These are phyloP conservation scores for Cotesia vestalis DNA, from an alignment of 1,140 invertebrate genomes.

Conservation along the genomic window DNA sequence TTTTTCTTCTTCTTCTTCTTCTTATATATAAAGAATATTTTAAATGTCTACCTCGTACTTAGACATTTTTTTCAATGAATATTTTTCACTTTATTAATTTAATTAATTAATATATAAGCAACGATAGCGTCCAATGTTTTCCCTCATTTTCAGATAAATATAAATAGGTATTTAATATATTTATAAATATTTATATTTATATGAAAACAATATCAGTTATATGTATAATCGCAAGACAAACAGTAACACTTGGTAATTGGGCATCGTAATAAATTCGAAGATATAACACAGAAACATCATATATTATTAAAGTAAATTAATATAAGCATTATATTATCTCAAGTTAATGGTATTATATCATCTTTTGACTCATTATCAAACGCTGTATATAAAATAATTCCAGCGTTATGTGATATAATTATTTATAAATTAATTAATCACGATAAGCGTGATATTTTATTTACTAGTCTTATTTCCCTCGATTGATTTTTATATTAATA, in stretches of 20 bases:
- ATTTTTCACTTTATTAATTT: slow-evolving; percentile 8
- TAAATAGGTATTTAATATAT: neutral
- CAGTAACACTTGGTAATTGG: slow-evolving; percentile 30
- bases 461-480: slow-evolving; percentile 32
- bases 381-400: slow-evolving; percentile 9
- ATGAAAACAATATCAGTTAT: slow-evolving; percentile 26
- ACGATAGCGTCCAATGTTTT: slow-evolving; percentile 13
- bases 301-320: slow-evolving; percentile 52
- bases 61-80: slow-evolving; percentile 24
- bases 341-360: slow-evolving; percentile 15
- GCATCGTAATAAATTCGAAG: slow-evolving; percentile 44
- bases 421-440: slow-evolving; percentile 21
- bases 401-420: slow-evolving; percentile 13
- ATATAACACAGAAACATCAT: slow-evolving; percentile 49
- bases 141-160: neutral
- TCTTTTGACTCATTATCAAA: slow-evolving; percentile 22
- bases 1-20: slow-evolving; percentile 19
- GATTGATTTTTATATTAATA: slow-evolving; percentile 28
- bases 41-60: slow-evolving; percentile 42
- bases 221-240: slow-evolving; percentile 31
- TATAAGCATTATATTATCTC: slow-evolving; percentile 52
- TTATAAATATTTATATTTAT: slow-evolving; percentile 26
- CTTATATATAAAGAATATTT: neutral
- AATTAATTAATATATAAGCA: neutral
- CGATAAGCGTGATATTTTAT: slow-evolving; percentile 29